Evolutionary conservation across 2,888 invertebrate genomes (phyloP), one percentile per base, ranked within the genome.

Genomic region (Ophioninae sp.): DNA sequence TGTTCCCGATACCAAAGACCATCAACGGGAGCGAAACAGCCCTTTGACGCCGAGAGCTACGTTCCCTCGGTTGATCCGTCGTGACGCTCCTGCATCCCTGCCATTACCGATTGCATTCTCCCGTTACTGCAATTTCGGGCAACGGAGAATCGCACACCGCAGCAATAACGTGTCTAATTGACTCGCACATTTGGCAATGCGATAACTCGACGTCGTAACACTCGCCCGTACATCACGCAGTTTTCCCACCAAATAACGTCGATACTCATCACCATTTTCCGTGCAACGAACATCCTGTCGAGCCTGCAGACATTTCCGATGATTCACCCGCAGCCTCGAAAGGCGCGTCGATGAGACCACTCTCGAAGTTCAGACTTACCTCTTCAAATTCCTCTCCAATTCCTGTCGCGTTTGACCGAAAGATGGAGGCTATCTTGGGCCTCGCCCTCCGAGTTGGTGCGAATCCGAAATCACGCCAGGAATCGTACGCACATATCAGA

Each of bases 1-100:
- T 88, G 88, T 85, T 84, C 75, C 87, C 89, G 89, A 90, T 92
- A 90, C 89, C 88, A 87, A 84, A 81, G 88, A 86, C 87, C 86
- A 88, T 87, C 89, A 88, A 86, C 87, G 85, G 83, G 85, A 86
- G 83, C 86, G 86, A 86, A 84, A 85, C 86, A 82, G 82, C 72
- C 84, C 81, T 84, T 85, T 85, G 83, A 88, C 79, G 84, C 84
- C 82, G 75, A 76, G 44, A 44, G 68, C 61, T 79, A 81, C 75
- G 77, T 79, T 83, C 85, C 85, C 81, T 74, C 86, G 72, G 75
- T 78, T 86, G 82, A 87, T 87, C 77, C 78, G 84, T 84, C 76
- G 79, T 68, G 84, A 81, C 75, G 50, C 56, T 79, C 57, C 77
- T 73, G 79, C 80, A 72, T 64, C 20, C 13, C 17, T 30, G 50